phyloP scores from a whole-genome alignment of 2,797 vertebrate species.

The Erethizon dorsatum region DNA sequence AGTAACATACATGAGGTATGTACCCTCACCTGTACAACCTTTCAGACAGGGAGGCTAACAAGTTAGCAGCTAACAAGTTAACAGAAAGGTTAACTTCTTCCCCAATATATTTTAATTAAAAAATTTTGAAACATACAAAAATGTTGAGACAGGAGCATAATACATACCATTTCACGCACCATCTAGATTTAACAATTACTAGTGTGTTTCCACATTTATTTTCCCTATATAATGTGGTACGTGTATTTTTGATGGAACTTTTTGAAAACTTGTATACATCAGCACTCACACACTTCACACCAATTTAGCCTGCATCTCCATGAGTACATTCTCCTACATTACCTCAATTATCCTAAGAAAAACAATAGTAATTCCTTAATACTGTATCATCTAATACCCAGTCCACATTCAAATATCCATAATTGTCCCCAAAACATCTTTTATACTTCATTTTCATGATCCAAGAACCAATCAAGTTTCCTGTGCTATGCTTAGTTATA shows the following conservation, averaged over 20 bases:
- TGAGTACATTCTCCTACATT: conserved; percentile 10
- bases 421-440: conserved; percentile 22
- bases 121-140: conserved; percentile 43
- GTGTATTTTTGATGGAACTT: conserved; percentile 3
- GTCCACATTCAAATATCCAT: conserved; percentile 26
- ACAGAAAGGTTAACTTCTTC: not conserved
- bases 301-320: conserved; percentile 38
- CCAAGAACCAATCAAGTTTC: conserved; percentile 18
- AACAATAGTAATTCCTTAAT: conserved; percentile 38
- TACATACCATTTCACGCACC: not conserved
- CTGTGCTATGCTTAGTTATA: not conserved
- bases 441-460: conserved; percentile 45
- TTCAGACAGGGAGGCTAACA: conserved; percentile 7
- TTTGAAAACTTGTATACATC: conserved; percentile 51
- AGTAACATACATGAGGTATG: conserved; percentile 4
- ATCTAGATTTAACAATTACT: conserved; percentile 24
- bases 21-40: not conserved
- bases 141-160: conserved; percentile 29
- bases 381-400: not conserved
- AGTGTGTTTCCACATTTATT: not conserved
- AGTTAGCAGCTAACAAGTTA: conserved; percentile 21
- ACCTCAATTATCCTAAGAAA: conserved; percentile 57
- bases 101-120: conserved; percentile 30
- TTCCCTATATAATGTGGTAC: not conserved
- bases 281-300: not conserved